phyloP scores from a whole-genome alignment of 2,797 vertebrate genomes.

The Sciaenops ocellatus region DNA sequence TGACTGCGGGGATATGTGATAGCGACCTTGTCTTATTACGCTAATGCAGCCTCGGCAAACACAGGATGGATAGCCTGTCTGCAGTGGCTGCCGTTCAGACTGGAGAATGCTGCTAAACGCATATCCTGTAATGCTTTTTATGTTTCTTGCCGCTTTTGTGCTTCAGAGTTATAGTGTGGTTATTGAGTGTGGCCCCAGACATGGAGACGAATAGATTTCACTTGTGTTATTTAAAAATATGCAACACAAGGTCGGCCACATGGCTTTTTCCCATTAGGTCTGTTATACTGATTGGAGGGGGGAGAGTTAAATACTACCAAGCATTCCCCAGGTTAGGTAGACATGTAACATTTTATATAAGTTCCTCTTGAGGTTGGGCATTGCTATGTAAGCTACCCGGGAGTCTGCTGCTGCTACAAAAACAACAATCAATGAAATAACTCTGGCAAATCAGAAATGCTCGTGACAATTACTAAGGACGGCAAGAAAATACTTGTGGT shows the following conservation, averaged over 20 bases:
- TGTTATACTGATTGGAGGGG: conserved; percentile 46
- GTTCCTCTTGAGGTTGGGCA: conserved; percentile 42
- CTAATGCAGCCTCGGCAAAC: conserved; percentile 54
- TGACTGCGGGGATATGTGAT: conserved; percentile 61
- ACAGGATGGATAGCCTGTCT: conserved; percentile 63
- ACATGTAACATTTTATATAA: conserved; percentile 59
- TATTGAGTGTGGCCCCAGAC: conserved; percentile 51
- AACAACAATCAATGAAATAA: conserved; percentile 44
- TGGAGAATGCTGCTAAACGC: conserved; percentile 51
- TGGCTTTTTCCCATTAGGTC: conserved; percentile 30
- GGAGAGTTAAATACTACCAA: conserved; percentile 36
- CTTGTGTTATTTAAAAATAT: conserved; percentile 43
- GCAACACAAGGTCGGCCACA: conserved; percentile 50
- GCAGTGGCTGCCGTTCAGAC: conserved; percentile 59
- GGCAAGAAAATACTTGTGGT: conserved; percentile 23
- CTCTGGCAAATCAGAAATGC: conserved; percentile 43
- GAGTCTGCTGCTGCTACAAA: conserved; percentile 29
- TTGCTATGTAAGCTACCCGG: conserved; percentile 47
- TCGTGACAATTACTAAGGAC: conserved; percentile 26
- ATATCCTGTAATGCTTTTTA: conserved; percentile 56
- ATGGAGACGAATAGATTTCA: conserved; percentile 54
- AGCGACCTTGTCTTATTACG: conserved; percentile 59
- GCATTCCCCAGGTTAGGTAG: conserved; percentile 47
- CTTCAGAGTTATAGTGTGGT: conserved; percentile 52
- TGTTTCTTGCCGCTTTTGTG: conserved; percentile 45